A percentile compares a stretch with the other conserved stretches of the same genome.
Conservation (phyloP, 1,140 invertebrate genomes). For the Rhynchophorus ferrugineus region DNA sequence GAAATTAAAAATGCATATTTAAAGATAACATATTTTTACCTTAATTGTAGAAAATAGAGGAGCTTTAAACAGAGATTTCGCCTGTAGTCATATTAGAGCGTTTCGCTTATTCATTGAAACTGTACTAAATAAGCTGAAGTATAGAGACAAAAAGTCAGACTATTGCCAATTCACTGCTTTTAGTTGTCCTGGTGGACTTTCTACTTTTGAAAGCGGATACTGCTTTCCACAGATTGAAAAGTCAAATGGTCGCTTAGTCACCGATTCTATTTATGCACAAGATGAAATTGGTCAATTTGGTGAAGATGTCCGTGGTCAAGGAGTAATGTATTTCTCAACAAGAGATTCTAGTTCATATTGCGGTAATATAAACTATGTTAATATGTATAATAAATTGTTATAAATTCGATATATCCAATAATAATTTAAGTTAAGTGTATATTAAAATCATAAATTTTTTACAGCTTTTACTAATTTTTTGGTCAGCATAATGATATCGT, state of each 20-base stretch:
- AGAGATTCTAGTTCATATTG: conserved; percentile 35
- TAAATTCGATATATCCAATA: too few relatives aligned
- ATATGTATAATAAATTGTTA: too few relatives aligned
- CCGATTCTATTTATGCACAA: conserved; percentile 31
- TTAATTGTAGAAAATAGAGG: conserved; percentile 24
- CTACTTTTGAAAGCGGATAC: conserved; percentile 35
- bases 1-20: background rate
- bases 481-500: too few relatives aligned
- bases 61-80: conserved; percentile 40
- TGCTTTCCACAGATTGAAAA: conserved; percentile 37
- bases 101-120: conserved; percentile 39
- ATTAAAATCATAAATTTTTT: too few relatives aligned
- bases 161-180: conserved; percentile 39
- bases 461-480: too few relatives aligned
- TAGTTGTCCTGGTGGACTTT: conserved; percentile 36
- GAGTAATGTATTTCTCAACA: conserved; percentile 41
- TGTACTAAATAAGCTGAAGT: conserved; percentile 29
- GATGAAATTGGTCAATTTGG: conserved; percentile 35
- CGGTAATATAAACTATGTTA: too few relatives aligned
- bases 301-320: conserved; percentile 36
- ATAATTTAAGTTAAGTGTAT: too few relatives aligned
- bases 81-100: conserved; percentile 42
- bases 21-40: background rate
- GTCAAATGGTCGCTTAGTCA: conserved; percentile 18
- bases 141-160: conserved; percentile 11